Evolutionary conservation across 2,888 invertebrate genomes (phyloP).

Genomic region (Agrochola litura): DNA sequence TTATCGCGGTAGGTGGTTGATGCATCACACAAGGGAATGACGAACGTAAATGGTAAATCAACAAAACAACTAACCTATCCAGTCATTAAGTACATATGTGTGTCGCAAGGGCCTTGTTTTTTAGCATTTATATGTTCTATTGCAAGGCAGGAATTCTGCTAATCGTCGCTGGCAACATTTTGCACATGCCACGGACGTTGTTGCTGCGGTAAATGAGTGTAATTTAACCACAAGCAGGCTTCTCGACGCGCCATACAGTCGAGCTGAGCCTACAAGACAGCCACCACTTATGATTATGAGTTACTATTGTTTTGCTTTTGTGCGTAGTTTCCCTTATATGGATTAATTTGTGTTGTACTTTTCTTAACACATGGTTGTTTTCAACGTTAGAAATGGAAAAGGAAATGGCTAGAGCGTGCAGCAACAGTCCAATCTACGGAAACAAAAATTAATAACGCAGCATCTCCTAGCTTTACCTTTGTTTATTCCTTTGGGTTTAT

Average conservation of each 20-base stretch:
- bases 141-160: slow-evolving; percentile 87
- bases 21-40: slow-evolving; percentile 68
- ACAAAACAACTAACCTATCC: slow-evolving; percentile 78
- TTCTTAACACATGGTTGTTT: slow-evolving; percentile 31
- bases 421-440: background rate
- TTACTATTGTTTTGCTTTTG: slow-evolving; percentile 63
- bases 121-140: slow-evolving; percentile 86
- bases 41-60: slow-evolving; percentile 82
- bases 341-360: slow-evolving; percentile 32
- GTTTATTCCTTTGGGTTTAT: background rate
- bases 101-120: slow-evolving; percentile 86
- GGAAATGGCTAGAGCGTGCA: slow-evolving; percentile 3
- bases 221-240: slow-evolving; percentile 84
- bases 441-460: slow-evolving; percentile 12
- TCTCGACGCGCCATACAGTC: slow-evolving; percentile 70
- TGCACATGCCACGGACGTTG: slow-evolving; percentile 83
- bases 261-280: slow-evolving; percentile 61
- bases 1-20: slow-evolving; percentile 77
- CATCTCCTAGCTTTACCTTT: background rate
- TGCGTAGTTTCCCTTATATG: slow-evolving; percentile 38
- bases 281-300: slow-evolving; percentile 63
- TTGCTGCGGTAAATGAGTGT: slow-evolving; percentile 85
- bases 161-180: slow-evolving; percentile 88
- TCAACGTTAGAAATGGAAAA: slow-evolving; percentile 5
- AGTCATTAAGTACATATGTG: slow-evolving; percentile 74